Evolutionary conservation across 2,888 invertebrate genomes (phyloP), one percentile per base, ranked within the genome.

Genomic region (Dynastes tityus): DNA sequence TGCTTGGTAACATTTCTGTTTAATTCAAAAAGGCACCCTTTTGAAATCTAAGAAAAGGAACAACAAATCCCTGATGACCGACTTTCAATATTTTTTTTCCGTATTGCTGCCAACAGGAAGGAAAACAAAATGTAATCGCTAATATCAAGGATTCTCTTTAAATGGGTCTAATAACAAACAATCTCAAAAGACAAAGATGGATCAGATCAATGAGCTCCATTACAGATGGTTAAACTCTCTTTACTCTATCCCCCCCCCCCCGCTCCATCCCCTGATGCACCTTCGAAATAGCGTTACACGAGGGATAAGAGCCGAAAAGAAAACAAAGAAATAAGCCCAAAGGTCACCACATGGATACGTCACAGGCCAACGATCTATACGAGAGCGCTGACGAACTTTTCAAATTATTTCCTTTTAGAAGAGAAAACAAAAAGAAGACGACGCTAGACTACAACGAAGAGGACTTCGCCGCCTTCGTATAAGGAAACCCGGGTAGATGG

Each of bases 341-440:
- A 63, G 5, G 8, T 32, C 63, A 13, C 63, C 32, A 63, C 29
- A 13, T 4, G 29, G 32, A 32, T 29, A 13, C 29, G 13, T 32
- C n/a, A 13, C 13, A 11, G 27, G 32, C 13, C 29, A 63, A 29
- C 13, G n/a, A 63, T 3, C 11, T 22, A 22, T 27, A 61, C 63
- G 29, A 11, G 63, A 9, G 6, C 13, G 32, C 16, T 16, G 32
- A 16, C 65, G 40, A 65, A 65, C 37, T 65, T 65, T 65, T 65
- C 65, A 65, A 65, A 65, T 65, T 65, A 65, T 65, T 65, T 65
- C 40, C 65, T 65, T 65, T 32, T 16, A 40, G 32, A 40, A 40
- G 40, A 65, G 65, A 65, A 65, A 65, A 32, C n/a, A 65, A 68
- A 45, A 27, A 29, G 11, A 61, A 11, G 61, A 61, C 27, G 61